Conservation (phyloP, 92 coral and sea anemone species). For the Porites rus region DNA sequence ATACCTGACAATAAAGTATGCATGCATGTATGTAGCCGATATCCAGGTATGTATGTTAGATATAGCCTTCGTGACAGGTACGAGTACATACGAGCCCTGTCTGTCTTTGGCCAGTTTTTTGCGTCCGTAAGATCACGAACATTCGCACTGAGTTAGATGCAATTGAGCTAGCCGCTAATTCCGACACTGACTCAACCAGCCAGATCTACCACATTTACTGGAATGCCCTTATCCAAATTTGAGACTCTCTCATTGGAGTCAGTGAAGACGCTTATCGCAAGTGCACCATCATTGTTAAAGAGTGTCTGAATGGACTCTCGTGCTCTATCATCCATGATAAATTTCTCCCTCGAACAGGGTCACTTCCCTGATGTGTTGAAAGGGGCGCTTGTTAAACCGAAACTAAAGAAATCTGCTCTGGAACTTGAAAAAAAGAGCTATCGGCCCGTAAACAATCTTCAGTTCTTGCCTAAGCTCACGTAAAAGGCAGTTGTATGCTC, state of each 20-base stretch:
- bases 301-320: no score
- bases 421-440: conserved; percentile 53
- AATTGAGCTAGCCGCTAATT: not conserved
- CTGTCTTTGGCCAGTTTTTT: no score
- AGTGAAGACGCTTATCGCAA: not conserved
- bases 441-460: conserved; percentile 60
- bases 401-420: conserved; percentile 54
- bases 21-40: no score
- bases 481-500: conserved; percentile 45
- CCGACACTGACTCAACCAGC: not conserved
- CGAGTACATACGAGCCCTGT: no score
- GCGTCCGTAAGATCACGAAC: no score
- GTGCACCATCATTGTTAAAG: not conserved
- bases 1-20: no score
- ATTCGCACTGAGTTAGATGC: no score
- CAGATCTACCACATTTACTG: not conserved
- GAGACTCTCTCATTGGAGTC: not conserved
- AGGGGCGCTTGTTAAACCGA: conserved; percentile 65
- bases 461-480: conserved; percentile 52
- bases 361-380: conserved; percentile 62
- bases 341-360: conserved; percentile 51
- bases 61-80: no score
- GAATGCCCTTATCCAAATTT: not conserved
- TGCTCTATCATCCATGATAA: not conserved
- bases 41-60: no score